A percentile compares a stretch with the other conserved stretches of the same genome.
These are phyloP conservation scores for Drosophila pachea DNA, from an alignment of 1,140 invertebrate genomes.

Conservation along the genomic window DNA sequence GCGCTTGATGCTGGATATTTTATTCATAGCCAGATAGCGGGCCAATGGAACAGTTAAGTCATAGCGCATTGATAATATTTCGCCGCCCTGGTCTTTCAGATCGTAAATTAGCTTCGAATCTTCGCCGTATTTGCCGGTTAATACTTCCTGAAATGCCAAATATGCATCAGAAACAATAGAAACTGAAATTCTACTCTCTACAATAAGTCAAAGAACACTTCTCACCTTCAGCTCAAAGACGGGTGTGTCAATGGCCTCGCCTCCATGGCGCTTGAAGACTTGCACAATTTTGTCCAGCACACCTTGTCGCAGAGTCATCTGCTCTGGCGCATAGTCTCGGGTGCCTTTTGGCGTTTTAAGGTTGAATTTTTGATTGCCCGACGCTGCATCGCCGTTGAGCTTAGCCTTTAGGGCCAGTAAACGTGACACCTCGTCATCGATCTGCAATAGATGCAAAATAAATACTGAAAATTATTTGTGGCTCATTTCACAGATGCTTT, in stretches of 20 bases:
- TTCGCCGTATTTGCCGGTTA: slow-evolving; percentile 99
- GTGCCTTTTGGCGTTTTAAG: slow-evolving; percentile 98
- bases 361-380: slow-evolving; percentile 85
- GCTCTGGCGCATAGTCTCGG: slow-evolving; percentile 94
- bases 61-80: slow-evolving; percentile 93
- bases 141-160: slow-evolving; percentile 86
- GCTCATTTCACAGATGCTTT: not conserved
- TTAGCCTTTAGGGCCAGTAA: slow-evolving; percentile 89
- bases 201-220: not conserved
- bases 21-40: slow-evolving; percentile 98
- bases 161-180: not conserved
- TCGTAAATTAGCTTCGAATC: slow-evolving; percentile 99
- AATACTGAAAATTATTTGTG: slow-evolving; percentile 16
- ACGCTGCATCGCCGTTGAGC: slow-evolving; percentile 82
- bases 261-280: slow-evolving; percentile 98
- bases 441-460: slow-evolving; percentile 80
- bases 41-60: slow-evolving; percentile 98
- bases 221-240: slow-evolving; percentile 98
- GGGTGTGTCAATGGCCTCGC: slow-evolving; percentile 98
- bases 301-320: slow-evolving; percentile 94
- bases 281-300: slow-evolving; percentile 93
- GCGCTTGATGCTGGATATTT: slow-evolving; percentile 95
- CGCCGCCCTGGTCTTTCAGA: slow-evolving; percentile 98
- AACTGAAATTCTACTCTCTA: too few relatives aligned
- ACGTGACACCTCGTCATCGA: slow-evolving; percentile 89